Evolutionary conservation across 2,888 invertebrate species (phyloP).

Genomic region (Eucera pruinosa): DNA sequence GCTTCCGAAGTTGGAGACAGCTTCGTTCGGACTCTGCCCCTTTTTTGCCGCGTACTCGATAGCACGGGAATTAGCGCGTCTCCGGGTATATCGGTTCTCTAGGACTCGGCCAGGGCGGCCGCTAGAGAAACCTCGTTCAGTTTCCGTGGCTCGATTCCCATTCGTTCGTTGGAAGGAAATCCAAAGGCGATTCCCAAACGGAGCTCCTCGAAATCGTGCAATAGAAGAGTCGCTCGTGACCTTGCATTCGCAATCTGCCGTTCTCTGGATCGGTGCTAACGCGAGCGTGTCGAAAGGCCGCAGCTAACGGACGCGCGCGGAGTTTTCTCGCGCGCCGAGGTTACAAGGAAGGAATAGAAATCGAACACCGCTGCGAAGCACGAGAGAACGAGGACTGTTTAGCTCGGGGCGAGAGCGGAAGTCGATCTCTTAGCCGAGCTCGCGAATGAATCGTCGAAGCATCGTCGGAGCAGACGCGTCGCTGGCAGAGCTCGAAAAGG

Average conservation of each 20-base stretch:
- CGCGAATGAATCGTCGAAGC: too few relatives aligned
- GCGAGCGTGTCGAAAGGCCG: conserved; percentile 16
- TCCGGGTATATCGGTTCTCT: not conserved
- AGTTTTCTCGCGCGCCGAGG: too few relatives aligned
- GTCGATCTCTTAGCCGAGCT: too few relatives aligned
- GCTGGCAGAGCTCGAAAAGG: too few relatives aligned
- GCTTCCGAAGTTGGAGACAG: conserved; percentile 2
- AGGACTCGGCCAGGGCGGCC: not conserved
- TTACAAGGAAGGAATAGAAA: too few relatives aligned
- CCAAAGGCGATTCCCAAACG: not conserved
- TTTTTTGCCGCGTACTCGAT: not conserved
- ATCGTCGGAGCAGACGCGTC: too few relatives aligned
- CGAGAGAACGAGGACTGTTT: conserved; percentile 83
- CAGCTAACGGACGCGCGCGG: too few relatives aligned
- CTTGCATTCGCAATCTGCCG: not conserved
- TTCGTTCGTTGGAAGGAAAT: not conserved
- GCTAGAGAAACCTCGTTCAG: conserved; percentile 15
- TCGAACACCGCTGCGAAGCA: conserved; percentile 21
- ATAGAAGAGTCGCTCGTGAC: conserved; percentile 27
- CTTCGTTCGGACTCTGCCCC: not conserved
- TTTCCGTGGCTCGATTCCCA: conserved; percentile 9
- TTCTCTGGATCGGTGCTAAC: conserved; percentile 41
- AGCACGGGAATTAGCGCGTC: not conserved
- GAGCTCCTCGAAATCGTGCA: conserved; percentile 35
- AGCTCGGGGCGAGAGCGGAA: conserved; percentile 81